A percentile compares a stretch with the other conserved stretches of the same genome.
Conservation (phyloP, 2,888 invertebrate species). For the Ochlodes sylvanus region DNA sequence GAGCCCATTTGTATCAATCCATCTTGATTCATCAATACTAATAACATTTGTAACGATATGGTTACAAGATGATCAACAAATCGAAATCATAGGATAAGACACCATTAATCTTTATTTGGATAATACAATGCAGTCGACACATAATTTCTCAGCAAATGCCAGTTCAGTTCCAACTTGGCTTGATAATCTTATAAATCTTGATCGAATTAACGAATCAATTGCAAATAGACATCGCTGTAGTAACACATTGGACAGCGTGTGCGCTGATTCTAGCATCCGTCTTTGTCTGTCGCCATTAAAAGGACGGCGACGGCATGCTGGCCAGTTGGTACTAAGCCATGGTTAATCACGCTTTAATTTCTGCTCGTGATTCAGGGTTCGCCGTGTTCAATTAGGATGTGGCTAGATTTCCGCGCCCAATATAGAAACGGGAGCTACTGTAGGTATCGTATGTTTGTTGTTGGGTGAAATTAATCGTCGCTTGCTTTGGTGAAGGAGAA, state of each 20-base stretch:
- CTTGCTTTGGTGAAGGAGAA: neutral
- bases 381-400: slow-evolving; percentile 57
- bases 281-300: slow-evolving; percentile 16
- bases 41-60: too few species aligned
- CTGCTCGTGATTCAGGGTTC: slow-evolving; percentile 40
- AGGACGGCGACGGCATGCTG: slow-evolving; percentile 17
- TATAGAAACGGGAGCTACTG: slow-evolving; percentile 7
- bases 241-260: neutral
- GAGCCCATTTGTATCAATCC: neutral
- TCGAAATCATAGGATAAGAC: neutral
- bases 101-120: neutral
- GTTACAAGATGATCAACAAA: too few species aligned
- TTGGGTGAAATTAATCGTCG: too few species aligned
- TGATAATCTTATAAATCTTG: slow-evolving; percentile 23
- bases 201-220: slow-evolving; percentile 33
- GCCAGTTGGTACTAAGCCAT: slow-evolving; percentile 24
- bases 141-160: neutral
- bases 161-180: slow-evolving; percentile 14
- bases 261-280: slow-evolving; percentile 7
- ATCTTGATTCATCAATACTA: neutral
- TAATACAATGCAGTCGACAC: neutral
- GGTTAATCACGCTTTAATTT: slow-evolving; percentile 45
- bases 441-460: neutral
- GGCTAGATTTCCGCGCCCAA: slow-evolving; percentile 47
- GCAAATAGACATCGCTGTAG: slow-evolving; percentile 17